Percentiles rank a stretch among this genome's conserved stretches.
phyloP scores from a whole-genome alignment of 2,797 vertebrate genomes.

The Catharus ustulatus region DNA sequence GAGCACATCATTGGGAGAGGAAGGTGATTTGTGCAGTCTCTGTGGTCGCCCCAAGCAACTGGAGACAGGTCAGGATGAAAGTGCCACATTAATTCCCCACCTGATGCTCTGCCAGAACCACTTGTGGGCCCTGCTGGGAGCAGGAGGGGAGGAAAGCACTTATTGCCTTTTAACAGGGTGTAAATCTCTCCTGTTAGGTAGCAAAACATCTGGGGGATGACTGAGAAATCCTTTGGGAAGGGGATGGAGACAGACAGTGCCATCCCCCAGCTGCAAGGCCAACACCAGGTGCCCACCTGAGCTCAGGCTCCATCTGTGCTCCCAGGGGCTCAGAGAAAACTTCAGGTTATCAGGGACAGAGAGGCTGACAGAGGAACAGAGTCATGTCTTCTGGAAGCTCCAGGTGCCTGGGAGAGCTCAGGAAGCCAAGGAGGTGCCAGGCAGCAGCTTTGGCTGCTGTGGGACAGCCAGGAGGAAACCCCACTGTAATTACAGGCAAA shows the following conservation, averaged over 20 bases:
- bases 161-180: neutral
- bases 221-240: neutral
- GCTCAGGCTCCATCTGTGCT: accelerated
- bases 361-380: neutral
- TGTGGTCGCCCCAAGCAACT: neutral
- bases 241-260: neutral
- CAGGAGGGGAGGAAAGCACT: neutral
- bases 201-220: neutral
- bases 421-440: neutral
- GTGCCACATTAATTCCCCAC: slow-evolving; percentile 19
- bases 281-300: neutral
- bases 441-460: neutral
- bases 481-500: neutral
- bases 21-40: neutral
- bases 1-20: accelerated
- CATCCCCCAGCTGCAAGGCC: neutral
- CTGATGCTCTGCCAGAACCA: slow-evolving; percentile 53
- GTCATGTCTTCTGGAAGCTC: neutral
- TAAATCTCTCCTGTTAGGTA: slow-evolving; percentile 2
- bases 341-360: neutral
- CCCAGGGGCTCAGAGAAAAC: neutral
- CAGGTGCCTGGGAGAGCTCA: neutral
- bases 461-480: neutral
- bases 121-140: neutral
- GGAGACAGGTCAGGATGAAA: neutral